Percentiles rank a stretch among this genome's conserved stretches.
Conservation (phyloP, 2,888 invertebrate genomes). For the Sacculina carcini region DNA sequence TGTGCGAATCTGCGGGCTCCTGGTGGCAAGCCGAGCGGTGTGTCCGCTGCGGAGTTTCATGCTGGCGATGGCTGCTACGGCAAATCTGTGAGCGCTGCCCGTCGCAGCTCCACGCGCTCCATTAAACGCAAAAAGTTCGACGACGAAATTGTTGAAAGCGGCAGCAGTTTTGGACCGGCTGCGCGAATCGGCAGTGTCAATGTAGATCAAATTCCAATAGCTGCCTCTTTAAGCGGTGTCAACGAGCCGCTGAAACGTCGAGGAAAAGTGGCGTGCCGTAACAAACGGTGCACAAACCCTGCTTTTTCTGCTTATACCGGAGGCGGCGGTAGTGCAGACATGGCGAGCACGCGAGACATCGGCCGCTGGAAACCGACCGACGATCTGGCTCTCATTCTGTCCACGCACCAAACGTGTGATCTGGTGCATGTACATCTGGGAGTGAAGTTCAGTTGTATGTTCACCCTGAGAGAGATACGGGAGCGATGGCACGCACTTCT, state of each 20-base stretch:
- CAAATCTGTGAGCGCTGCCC: no score
- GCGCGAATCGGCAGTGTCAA: no score
- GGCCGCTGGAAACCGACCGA: constrained; percentile 95
- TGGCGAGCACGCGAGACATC: constrained; percentile 19
- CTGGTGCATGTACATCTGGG: constrained; percentile 48
- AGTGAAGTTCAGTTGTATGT: constrained; percentile 83
- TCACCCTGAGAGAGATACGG: constrained; percentile 73
- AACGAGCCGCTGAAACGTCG: background rate
- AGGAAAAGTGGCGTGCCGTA: background rate
- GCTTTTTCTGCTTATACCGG: constrained; percentile 11
- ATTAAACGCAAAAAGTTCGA: constrained; percentile 88
- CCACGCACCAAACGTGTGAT: constrained; percentile 44
- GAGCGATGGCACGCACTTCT: constrained; percentile 86
- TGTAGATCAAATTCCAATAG: no score
- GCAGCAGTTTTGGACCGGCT: constrained; percentile 29
- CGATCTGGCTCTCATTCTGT: constrained; percentile 74
- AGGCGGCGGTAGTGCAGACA: constrained; percentile 14
- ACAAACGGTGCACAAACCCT: constrained; percentile 10
- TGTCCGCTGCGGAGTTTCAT: no score
- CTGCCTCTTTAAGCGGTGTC: background rate
- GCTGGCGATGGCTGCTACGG: no score
- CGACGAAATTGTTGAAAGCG: constrained; percentile 85
- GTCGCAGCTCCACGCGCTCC: constrained; percentile 39
- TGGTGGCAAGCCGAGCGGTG: no score
- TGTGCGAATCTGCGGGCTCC: no score